phyloP scores from a whole-genome alignment of 2,113 vertebrate species.

The Rhegmatorhina hoffmannsi region DNA sequence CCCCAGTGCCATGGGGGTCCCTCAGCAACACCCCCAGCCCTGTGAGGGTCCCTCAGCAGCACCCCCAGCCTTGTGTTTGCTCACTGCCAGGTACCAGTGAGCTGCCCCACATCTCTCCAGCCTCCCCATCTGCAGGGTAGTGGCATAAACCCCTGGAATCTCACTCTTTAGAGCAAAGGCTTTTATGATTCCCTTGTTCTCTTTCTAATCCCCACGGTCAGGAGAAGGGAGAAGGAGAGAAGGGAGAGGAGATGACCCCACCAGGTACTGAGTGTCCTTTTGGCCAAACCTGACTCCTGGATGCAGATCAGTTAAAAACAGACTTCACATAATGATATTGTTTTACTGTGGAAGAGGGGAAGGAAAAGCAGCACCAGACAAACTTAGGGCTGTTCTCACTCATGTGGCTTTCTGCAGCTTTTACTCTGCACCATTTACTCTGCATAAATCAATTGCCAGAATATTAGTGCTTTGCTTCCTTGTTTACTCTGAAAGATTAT shows the following conservation, averaged over 20 bases:
- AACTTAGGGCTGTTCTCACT: neutral
- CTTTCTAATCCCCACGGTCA: rapidly evolving
- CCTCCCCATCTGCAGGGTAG: neutral
- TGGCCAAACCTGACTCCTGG: neutral
- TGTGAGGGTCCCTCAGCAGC: rapidly evolving
- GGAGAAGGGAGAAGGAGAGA: rapidly evolving
- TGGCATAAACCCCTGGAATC: rapidly evolving
- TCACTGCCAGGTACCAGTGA: rapidly evolving
- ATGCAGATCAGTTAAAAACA: neutral
- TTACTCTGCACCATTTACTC: slow-evolving; percentile 59
- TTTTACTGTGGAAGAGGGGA: neutral
- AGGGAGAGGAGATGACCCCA: neutral
- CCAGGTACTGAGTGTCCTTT: neutral
- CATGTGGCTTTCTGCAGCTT: slow-evolving; percentile 16
- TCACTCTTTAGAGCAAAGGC: neutral
- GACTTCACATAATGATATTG: neutral
- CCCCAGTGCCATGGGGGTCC: rapidly evolving
- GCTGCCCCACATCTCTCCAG: neutral
- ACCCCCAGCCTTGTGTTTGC: rapidly evolving
- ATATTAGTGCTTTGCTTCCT: slow-evolving; percentile 50
- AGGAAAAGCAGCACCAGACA: neutral
- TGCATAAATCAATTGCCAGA: slow-evolving; percentile 59
- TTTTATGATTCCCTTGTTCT: neutral
- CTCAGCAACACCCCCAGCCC: neutral
- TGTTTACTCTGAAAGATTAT: slow-evolving; percentile 62